These are phyloP conservation scores for Cherax quadricarinatus DNA, from an alignment of 1,140 invertebrate genomes.

Conservation along the genomic window DNA sequence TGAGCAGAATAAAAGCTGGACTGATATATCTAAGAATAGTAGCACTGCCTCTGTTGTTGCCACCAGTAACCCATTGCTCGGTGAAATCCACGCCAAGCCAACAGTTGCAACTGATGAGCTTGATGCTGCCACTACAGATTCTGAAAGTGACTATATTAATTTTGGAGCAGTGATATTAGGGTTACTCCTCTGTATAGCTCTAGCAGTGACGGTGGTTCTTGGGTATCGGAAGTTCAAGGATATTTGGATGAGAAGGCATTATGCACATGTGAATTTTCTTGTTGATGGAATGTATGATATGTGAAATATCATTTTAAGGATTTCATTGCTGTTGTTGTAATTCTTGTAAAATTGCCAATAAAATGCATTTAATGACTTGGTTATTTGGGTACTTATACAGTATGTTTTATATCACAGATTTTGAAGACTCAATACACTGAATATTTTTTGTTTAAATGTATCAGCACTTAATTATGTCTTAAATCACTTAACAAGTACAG, in stretches of 20 bases:
- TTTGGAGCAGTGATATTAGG: constrained; percentile 7
- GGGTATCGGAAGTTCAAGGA: constrained; percentile 15
- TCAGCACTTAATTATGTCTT: no score
- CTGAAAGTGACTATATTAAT: neutral
- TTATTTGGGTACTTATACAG: no score
- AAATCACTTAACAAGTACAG: no score
- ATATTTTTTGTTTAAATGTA: no score
- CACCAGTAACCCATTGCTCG: neutral
- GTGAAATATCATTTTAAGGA: neutral
- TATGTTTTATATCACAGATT: no score
- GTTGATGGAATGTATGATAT: constrained; percentile 29
- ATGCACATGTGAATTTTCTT: constrained; percentile 9
- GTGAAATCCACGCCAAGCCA: neutral
- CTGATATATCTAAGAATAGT: neutral
- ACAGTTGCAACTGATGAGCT: neutral
- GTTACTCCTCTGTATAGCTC: neutral
- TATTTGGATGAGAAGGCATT: constrained; percentile 29
- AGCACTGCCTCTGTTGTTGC: neutral
- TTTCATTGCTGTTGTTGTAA: no score
- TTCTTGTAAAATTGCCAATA: no score
- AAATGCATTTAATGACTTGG: no score
- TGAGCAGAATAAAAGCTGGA: neutral
- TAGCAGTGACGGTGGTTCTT: neutral
- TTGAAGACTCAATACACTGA: no score
- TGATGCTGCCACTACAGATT: neutral